A percentile compares a stretch with the other conserved stretches of the same genome.
phyloP scores from a whole-genome alignment of 2,888 invertebrate genomes.

The Cataglyphis rosenhaueri region DNA sequence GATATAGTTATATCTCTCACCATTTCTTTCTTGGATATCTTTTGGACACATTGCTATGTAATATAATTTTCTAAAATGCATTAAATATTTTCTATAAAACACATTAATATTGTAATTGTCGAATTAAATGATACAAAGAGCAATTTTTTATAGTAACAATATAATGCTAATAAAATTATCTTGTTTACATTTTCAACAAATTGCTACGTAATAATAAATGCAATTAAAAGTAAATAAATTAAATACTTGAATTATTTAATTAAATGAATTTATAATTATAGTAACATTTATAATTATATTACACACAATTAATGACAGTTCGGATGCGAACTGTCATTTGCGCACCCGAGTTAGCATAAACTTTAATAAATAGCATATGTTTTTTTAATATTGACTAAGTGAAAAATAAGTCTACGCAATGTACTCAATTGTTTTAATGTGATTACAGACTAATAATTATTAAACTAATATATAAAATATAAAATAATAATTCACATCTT shows the following conservation, averaged over 20 bases:
- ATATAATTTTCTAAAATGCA: neutral
- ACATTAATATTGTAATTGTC: neutral
- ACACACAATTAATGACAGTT: neutral
- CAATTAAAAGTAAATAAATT: neutral
- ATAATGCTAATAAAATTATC: conserved; percentile 3
- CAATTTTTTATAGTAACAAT: neutral
- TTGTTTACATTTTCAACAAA: neutral
- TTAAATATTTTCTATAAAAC: too few species aligned
- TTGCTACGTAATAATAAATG: neutral
- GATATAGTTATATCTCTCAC: neutral
- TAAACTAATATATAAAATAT: neutral
- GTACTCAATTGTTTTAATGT: neutral
- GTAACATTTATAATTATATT: neutral
- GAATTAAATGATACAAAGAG: neutral
- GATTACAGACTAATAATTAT: neutral
- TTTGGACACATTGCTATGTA: neutral
- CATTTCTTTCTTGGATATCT: neutral
- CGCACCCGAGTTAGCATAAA: neutral
- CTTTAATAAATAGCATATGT: neutral
- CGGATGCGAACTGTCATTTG: neutral
- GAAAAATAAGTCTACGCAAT: neutral
- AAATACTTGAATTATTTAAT: neutral
- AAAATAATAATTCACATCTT: neutral
- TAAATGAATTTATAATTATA: neutral
- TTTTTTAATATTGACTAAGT: neutral